Percentiles rank a stretch among this genome's conserved stretches.
phyloP scores from a whole-genome alignment of 1,140 invertebrate genomes.

The Marisa cornuarietis region DNA sequence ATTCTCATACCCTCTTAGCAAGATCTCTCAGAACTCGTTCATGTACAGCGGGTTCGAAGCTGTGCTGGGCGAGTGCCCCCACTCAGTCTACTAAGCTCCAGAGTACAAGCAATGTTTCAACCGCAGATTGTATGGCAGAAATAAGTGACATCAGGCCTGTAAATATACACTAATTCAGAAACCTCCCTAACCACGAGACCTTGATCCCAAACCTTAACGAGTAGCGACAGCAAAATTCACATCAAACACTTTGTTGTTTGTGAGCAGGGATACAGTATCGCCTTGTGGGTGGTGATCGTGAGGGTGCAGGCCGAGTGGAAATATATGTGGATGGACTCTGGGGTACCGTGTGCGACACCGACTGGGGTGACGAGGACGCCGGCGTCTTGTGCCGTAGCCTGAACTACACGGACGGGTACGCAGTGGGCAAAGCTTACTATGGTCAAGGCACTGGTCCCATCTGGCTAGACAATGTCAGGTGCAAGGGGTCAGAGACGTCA shows the following conservation, averaged over 20 bases:
- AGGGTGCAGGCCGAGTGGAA: constrained; percentile 73
- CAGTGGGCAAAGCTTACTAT: constrained; percentile 35
- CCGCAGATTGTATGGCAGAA: too few relatives aligned
- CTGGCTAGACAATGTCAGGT: constrained; percentile 55
- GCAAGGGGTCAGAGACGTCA: constrained; percentile 47
- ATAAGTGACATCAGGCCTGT: too few relatives aligned
- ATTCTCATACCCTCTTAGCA: neutral
- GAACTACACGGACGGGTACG: constrained; percentile 48
- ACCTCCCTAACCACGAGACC: too few relatives aligned
- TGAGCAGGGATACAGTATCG: constrained; percentile 30
- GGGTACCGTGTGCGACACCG: constrained; percentile 59
- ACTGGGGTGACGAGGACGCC: constrained; percentile 52
- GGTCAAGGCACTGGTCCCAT: constrained; percentile 51
- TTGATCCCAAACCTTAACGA: too few relatives aligned
- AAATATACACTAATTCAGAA: too few relatives aligned
- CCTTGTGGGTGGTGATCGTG: neutral
- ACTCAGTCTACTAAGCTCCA: too few relatives aligned
- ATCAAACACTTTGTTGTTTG: too few relatives aligned
- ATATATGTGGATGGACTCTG: constrained; percentile 69
- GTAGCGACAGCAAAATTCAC: too few relatives aligned
- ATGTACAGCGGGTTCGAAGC: constrained; percentile 43
- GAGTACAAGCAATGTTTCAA: too few relatives aligned
- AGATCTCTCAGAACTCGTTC: neutral
- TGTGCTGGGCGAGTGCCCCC: constrained; percentile 41
- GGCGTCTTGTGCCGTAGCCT: constrained; percentile 49